Evolutionary conservation across 2,888 invertebrate genomes (phyloP).

Genomic region (Leucophora obtusa): DNA sequence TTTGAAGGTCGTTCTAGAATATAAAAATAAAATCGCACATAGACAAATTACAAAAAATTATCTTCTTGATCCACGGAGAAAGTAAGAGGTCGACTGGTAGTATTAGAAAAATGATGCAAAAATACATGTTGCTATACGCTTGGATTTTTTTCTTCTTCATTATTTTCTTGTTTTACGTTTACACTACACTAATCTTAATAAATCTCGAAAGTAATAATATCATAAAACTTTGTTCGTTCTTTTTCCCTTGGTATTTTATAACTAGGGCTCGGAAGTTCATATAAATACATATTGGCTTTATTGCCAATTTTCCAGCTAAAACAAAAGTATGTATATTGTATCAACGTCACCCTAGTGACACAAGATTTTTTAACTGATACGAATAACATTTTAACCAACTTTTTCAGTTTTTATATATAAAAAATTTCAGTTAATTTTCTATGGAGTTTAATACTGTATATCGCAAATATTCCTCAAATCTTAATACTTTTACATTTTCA

Average conservation of each 20-base stretch:
- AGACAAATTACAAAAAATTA: not conserved
- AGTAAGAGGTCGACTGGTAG: not conserved
- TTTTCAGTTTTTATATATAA: no score
- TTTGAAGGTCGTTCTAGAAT: not conserved
- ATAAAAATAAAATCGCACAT: not conserved
- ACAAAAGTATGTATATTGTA: no score
- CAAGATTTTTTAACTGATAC: no score
- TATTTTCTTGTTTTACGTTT: not conserved
- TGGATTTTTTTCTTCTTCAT: not conserved
- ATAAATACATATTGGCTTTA: no score
- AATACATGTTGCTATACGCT: not conserved
- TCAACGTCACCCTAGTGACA: no score
- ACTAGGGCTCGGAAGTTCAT: no score
- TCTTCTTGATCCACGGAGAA: not conserved
- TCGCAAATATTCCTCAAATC: no score
- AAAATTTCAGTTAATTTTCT: no score
- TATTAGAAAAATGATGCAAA: not conserved
- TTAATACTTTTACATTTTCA: no score
- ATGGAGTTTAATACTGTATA: no score
- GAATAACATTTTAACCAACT: no score
- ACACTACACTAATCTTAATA: conserved; percentile 46
- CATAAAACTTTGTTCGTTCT: conserved; percentile 14
- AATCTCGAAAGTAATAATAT: conserved; percentile 55
- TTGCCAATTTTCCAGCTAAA: no score
- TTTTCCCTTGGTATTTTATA: not conserved